phyloP scores from a whole-genome alignment of 2,113 vertebrate genomes.

The Myocastor coypus region DNA sequence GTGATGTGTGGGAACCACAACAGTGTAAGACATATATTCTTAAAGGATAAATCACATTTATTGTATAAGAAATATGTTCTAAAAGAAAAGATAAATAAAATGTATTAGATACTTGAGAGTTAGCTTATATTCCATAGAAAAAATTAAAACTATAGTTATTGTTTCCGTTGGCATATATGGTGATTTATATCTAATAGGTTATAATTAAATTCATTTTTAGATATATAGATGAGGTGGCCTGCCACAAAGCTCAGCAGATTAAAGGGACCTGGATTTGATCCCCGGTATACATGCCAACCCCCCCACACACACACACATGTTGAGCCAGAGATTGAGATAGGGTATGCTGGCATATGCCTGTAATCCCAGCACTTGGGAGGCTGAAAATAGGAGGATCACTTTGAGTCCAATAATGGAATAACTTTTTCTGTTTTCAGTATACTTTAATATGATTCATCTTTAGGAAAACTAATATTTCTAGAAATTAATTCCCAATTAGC shows the following conservation, averaged over 20 bases:
- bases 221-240: neutral
- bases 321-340: too few species aligned
- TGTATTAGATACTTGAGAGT: conserved; percentile 54
- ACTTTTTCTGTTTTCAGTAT: conserved; percentile 46
- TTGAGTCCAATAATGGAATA: neutral
- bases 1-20: neutral
- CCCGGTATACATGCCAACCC: too few species aligned
- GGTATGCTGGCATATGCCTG: too few species aligned
- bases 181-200: conserved; percentile 24
- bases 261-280: too few species aligned
- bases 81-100: conserved; percentile 43
- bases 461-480: conserved; percentile 34
- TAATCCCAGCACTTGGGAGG: too few species aligned
- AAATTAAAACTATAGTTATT: neutral
- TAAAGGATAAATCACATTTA: neutral
- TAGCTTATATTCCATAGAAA: conserved; percentile 6
- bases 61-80: conserved; percentile 23
- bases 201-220: conserved; percentile 54
- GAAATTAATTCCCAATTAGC: conserved; percentile 24
- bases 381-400: too few species aligned
- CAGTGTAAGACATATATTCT: neutral
- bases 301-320: too few species aligned
- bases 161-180: conserved; percentile 13
- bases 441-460: conserved; percentile 42
- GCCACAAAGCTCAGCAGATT: too few species aligned